Evolutionary conservation across 2,888 invertebrate genomes (phyloP), one percentile per base, ranked within the genome.

Genomic region (Oscheius sp.): DNA sequence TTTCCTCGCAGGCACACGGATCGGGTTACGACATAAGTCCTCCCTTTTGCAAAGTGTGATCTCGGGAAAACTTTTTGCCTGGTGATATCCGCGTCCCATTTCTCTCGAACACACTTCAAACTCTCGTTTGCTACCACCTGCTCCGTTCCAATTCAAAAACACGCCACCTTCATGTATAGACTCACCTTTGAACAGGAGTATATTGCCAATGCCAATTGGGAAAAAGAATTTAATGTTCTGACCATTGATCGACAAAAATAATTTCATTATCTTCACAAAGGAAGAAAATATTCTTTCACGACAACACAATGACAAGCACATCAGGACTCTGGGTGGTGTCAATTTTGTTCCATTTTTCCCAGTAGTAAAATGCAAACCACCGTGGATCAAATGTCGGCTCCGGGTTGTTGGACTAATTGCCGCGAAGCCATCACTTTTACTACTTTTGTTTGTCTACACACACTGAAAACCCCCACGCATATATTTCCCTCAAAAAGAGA

Each of bases 361-460:
- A n/a, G n/a, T 35, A 35, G 35, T 35, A 35, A 35, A 35, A 3
- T 35, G 3, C 35, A 35, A 3, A 35, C 35, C 35, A 35, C 35
- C 9, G 35, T 35, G 35, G 35, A 55, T 61, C 61, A 43, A 43
- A 61, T 61, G 45, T 61, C 61, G 7, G 21, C 29, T 35, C 35
- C 9, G 35, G 35, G 35, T 35, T 35, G 35, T 35, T 35, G 35
- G 45, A 52, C 52, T 66, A 66, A 66, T 66, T 66, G 66, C 66
- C 41, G 25, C 29, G 58, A 61, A 58, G 29, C 58, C 29, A 25
- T 58, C 43, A 43, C 27, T 64, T 64, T 64, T 46, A 49, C 64
- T 49, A 46, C 29, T 49, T 64, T 49, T 64, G 49, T 64, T 64
- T 45, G 46, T 41, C 61, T 61, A 35, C 43, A 18, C n/a, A n/a